A percentile compares a stretch with the other conserved stretches of the same genome.
Evolutionary conservation across 2,113 vertebrate species (phyloP).

Genomic region (Zeus faber): DNA sequence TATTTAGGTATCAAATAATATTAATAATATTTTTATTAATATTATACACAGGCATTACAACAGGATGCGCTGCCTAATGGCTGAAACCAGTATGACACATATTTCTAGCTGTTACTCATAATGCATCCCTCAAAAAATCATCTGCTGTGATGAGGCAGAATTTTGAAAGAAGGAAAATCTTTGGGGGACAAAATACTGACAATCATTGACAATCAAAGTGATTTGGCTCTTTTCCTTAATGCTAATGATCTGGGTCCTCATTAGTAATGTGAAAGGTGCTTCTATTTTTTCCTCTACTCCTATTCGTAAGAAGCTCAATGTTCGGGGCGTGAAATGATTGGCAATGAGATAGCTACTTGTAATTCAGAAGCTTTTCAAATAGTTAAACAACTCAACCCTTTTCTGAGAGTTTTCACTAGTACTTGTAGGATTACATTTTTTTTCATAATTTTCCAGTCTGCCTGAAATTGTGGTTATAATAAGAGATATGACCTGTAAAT

Average conservation of each 20-base stretch:
- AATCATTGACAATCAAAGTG: slow-evolving; percentile 67
- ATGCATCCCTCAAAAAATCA: slow-evolving; percentile 56
- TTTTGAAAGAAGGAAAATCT: slow-evolving; percentile 41
- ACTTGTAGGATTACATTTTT: not conserved
- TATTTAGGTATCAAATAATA: no score
- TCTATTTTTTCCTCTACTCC: slow-evolving; percentile 39
- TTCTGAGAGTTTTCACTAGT: slow-evolving; percentile 21
- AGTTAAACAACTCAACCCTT: slow-evolving; percentile 13
- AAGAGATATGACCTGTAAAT: slow-evolving; percentile 61
- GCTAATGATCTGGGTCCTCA: slow-evolving; percentile 63
- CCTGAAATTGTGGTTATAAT: slow-evolving; percentile 69
- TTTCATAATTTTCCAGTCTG: no score
- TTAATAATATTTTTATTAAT: no score
- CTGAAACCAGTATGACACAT: slow-evolving; percentile 26
- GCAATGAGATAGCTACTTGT: slow-evolving; percentile 28
- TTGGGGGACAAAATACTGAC: slow-evolving; percentile 59
- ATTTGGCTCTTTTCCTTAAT: slow-evolving; percentile 67
- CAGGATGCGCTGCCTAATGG: slow-evolving; percentile 48
- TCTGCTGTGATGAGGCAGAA: slow-evolving; percentile 48
- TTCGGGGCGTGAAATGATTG: slow-evolving; percentile 38
- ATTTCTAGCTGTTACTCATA: slow-evolving; percentile 43
- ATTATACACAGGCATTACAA: no score
- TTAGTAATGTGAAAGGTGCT: slow-evolving; percentile 61
- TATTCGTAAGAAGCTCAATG: slow-evolving; percentile 38
- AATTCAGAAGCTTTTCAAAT: slow-evolving; percentile 27